Base-by-base conservation (phyloP, 2,113 vertebrate species). In the Thermophis baileyi region DNA sequence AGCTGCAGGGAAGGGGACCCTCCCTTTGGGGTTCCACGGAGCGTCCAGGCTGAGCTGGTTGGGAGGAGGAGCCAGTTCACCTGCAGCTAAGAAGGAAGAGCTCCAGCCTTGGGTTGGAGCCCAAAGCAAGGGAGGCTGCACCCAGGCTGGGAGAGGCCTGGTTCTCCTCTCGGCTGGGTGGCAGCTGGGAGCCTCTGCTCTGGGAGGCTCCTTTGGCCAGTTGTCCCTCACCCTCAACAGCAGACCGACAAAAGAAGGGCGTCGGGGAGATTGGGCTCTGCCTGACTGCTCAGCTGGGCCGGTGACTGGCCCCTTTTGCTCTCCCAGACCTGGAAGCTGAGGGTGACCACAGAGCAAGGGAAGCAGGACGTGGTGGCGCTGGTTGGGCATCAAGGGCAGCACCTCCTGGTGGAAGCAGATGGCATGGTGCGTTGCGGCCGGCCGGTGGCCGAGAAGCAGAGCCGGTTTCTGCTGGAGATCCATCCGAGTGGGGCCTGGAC, bases 361-460 rank as follows among this genome's bases (percentile, higher is more conserved):
- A 69, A 92, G 16, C 94, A 95, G 90, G 94, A 95, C 0, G 87
- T 96, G 88, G 95, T 96, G 0, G 95, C 93, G 18, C 95, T 97
- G 1, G 87, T 92, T 11, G 96, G 95, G 49, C 53, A 95, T n/a
- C 93, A 95, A 46, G 96, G 96, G 22, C 90, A 89, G 60, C 93
- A 91, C n/a, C 91, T 97, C 14, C 92, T 96, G 16, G 96, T 94
- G 0, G 96, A 97, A 49, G 69, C 90, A 0, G 91, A 97, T 0
- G 96, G 97, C 55, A 87, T 60, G 0, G 69, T 97, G 54, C 93
- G 94, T 47, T 96, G 96, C 0, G 95, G 95, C 60, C 94, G 97
- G 90, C 98, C 98, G 22, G 96, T 95, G 3, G 95, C 97, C 3
- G 98, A 98, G 74, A 92, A 95, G 55, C 96, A 96, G 0, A 95